These are phyloP conservation scores for Coilia nasus DNA, from an alignment of 2,797 vertebrate species.

Conservation along the genomic window DNA sequence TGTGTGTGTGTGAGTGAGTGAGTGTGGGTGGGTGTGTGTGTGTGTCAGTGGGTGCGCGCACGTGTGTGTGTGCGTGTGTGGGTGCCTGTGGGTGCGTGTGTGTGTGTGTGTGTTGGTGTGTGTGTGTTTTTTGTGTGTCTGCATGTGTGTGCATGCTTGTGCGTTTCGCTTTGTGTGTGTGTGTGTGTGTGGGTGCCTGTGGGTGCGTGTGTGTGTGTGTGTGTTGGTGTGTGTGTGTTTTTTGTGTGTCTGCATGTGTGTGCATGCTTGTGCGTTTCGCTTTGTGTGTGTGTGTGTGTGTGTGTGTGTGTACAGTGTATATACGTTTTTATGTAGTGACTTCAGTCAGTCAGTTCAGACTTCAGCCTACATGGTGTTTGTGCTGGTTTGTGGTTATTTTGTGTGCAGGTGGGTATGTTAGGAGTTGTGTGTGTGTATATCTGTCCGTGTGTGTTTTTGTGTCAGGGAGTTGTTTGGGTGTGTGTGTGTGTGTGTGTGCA, in stretches of 20 bases:
- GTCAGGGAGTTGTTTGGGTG: background rate
- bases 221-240: background rate
- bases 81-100: background rate
- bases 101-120: conserved; percentile 4
- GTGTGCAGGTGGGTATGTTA: too few relatives aligned
- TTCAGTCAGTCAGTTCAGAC: too few relatives aligned
- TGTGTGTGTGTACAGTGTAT: background rate
- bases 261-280: background rate
- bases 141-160: background rate
- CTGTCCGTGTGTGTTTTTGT: background rate
- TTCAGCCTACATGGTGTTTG: background rate
- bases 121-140: background rate
- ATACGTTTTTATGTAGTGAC: conserved; percentile 23
- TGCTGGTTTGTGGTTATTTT: too few relatives aligned
- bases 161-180: background rate
- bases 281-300: background rate
- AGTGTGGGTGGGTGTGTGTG: too few relatives aligned
- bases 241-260: background rate
- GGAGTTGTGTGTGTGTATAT: too few relatives aligned
- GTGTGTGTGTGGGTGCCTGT: background rate
- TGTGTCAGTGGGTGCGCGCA: too few relatives aligned
- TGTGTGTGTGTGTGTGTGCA: background rate
- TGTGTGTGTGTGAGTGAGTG: conserved; percentile 26
- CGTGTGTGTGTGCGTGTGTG: conserved; percentile 1
- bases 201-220: conserved; percentile 13